These are phyloP conservation scores for Automeris io DNA, from an alignment of 2,888 invertebrate species.

Conservation along the genomic window DNA sequence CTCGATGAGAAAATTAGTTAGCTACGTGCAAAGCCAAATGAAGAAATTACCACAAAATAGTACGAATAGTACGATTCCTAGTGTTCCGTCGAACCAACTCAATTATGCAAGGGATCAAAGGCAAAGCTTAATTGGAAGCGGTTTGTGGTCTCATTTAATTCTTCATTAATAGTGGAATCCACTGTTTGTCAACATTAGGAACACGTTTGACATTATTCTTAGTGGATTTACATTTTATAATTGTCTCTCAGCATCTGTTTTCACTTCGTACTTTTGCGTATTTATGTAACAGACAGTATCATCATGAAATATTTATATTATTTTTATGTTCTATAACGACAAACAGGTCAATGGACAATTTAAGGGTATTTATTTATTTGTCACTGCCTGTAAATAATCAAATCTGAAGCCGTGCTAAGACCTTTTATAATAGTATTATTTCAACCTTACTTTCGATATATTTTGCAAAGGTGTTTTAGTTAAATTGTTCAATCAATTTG, in stretches of 20 bases:
- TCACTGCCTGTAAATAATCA: no score
- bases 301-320: no score
- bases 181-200: slow-evolving; percentile 16
- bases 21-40: slow-evolving; percentile 3
- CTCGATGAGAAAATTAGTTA: not conserved
- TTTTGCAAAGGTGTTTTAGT: no score
- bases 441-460: no score
- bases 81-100: slow-evolving; percentile 17
- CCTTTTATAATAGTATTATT: no score
- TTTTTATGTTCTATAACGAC: no score
- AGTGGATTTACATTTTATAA: slow-evolving; percentile 7
- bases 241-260: slow-evolving; percentile 8
- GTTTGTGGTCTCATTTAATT: slow-evolving; percentile 29
- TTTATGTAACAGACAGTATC: no score
- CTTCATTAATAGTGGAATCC: slow-evolving; percentile 23
- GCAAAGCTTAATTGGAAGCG: slow-evolving; percentile 28
- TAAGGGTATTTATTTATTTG: no score
- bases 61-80: slow-evolving; percentile 7
- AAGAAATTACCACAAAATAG: slow-evolving; percentile 7
- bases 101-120: slow-evolving; percentile 34
- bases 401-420: no score
- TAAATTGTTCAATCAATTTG: no score
- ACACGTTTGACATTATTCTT: slow-evolving; percentile 12
- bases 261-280: not conserved
- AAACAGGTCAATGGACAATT: no score